These are phyloP conservation scores for Gnathonemus longibarbis DNA, from an alignment of 2,113 vertebrate species.

Conservation along the genomic window DNA sequence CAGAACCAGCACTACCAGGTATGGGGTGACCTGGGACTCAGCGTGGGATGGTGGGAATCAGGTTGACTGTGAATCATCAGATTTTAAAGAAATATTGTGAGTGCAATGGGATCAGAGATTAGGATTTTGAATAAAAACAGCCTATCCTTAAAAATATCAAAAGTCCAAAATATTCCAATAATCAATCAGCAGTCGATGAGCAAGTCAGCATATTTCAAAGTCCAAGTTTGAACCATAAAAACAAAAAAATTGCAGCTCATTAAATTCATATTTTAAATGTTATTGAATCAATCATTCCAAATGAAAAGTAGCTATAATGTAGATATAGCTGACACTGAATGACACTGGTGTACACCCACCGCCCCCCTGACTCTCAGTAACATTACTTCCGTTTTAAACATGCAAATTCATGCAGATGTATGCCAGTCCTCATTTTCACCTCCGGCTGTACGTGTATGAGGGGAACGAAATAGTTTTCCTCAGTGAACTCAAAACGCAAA, in stretches of 20 bases:
- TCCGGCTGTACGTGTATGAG: conserved; percentile 26
- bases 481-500: conserved; percentile 20
- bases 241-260: not conserved
- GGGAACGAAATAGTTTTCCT: conserved; percentile 8
- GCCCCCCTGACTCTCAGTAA: not conserved
- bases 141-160: not conserved
- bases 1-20: conserved; percentile 82
- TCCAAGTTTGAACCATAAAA: not conserved
- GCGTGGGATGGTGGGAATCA: not conserved
- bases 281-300: not conserved
- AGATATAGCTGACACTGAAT: not conserved
- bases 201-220: not conserved
- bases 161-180: not conserved
- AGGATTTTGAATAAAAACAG: not conserved
- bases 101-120: not conserved
- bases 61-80: not conserved
- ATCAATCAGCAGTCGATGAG: not conserved
- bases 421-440: conserved; percentile 28
- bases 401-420: conserved; percentile 38
- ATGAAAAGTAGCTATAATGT: not conserved
- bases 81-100: not conserved
- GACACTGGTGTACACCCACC: not conserved
- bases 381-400: conserved; percentile 4
- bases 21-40: conserved; percentile 22
- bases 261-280: not conserved